A percentile compares a stretch with the other conserved stretches of the same genome.
These are phyloP conservation scores for Melipona beecheii DNA, from an alignment of 2,888 invertebrate genomes.

Conservation along the genomic window DNA sequence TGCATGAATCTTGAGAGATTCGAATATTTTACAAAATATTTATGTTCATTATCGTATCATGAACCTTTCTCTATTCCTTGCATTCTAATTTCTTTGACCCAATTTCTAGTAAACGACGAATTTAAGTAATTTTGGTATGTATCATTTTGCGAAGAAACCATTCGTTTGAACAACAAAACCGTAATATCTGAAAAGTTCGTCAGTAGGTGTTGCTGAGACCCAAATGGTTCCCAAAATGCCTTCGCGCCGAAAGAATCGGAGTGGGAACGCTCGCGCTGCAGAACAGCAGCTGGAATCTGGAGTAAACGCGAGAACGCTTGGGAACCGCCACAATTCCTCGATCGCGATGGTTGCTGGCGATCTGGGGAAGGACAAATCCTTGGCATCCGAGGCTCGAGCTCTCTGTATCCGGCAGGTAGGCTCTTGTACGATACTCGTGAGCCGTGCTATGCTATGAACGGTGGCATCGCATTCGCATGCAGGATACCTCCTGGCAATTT, in stretches of 20 bases:
- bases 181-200: too few species aligned
- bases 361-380: slow-evolving; percentile 58
- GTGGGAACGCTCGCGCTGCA: neutral
- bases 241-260: neutral
- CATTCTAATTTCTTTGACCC: too few species aligned
- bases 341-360: slow-evolving; percentile 26
- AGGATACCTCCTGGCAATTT: slow-evolving; percentile 64
- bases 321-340: slow-evolving; percentile 32
- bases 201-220: too few species aligned
- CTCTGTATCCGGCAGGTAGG: slow-evolving; percentile 42
- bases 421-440: slow-evolving; percentile 58
- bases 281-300: slow-evolving; percentile 23
- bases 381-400: slow-evolving; percentile 54
- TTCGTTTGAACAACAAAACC: too few species aligned
- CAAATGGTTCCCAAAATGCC: neutral
- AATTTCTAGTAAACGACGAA: too few species aligned
- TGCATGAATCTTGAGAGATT: too few species aligned
- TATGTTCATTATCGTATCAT: too few species aligned
- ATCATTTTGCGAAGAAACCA: too few species aligned
- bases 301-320: slow-evolving; percentile 23
- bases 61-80: too few species aligned
- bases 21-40: too few species aligned
- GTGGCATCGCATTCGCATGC: slow-evolving; percentile 64
- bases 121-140: too few species aligned
- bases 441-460: slow-evolving; percentile 61